Evolutionary conservation across 2,113 vertebrate species (phyloP).

Genomic region (Manacus vitellinus): DNA sequence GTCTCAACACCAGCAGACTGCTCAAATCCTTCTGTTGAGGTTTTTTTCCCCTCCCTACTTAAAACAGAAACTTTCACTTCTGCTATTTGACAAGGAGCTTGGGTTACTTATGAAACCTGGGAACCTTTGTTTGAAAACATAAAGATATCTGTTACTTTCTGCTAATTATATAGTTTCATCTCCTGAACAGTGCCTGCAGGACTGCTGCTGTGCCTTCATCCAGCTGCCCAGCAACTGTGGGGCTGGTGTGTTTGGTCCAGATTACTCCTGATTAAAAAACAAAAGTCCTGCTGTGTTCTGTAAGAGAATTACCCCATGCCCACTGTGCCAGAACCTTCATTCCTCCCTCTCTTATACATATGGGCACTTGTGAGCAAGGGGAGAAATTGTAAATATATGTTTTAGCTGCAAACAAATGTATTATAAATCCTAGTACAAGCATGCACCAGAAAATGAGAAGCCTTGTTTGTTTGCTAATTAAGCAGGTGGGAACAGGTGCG

Average conservation of each 20-base stretch:
- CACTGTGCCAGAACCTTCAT: background rate
- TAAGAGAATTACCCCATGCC: background rate
- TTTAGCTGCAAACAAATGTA: background rate
- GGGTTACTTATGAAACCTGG: background rate
- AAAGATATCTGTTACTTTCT: background rate
- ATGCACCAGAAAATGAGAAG: background rate
- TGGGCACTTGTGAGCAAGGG: background rate
- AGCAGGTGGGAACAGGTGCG: background rate
- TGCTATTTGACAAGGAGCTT: background rate
- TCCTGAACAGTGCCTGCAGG: background rate
- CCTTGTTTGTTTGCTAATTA: background rate
- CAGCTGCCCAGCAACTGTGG: fast-evolving
- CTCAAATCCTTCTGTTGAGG: background rate
- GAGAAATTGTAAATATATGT: fast-evolving
- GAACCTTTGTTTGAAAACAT: background rate
- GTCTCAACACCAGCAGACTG: background rate
- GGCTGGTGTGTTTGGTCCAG: background rate
- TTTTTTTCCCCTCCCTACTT: background rate
- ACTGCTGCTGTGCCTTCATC: background rate
- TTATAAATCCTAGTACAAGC: background rate
- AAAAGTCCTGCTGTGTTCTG: background rate
- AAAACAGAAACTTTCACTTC: slow-evolving; percentile 13
- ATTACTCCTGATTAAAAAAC: background rate
- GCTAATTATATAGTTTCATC: background rate
- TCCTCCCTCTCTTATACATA: background rate